These are phyloP conservation scores for Agrotis clavis DNA, from an alignment of 2,888 invertebrate species.

Conservation along the genomic window DNA sequence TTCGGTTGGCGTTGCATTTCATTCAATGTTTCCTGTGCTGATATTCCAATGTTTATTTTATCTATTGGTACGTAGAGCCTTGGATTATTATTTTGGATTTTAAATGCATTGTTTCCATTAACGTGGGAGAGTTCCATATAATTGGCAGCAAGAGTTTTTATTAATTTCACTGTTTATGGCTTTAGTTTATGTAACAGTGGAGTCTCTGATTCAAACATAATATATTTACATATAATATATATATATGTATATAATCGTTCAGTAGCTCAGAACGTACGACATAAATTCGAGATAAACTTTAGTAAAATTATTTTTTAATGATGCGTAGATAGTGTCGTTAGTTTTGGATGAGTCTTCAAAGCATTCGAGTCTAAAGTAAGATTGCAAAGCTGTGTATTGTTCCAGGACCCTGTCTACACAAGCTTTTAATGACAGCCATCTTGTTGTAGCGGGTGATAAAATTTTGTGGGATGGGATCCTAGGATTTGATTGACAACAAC, in stretches of 20 bases:
- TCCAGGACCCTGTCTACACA: constrained; percentile 8
- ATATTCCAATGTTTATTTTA: constrained; percentile 33
- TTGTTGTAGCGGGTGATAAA: constrained; percentile 10
- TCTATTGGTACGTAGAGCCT: constrained; percentile 26
- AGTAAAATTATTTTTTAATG: constrained; percentile 1
- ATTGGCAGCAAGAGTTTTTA: constrained; percentile 13
- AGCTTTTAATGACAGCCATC: constrained; percentile 15
- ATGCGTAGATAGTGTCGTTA: constrained; percentile 10
- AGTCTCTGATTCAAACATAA: constrained; percentile 16
- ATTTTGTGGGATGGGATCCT: constrained; percentile 13
- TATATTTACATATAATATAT: background rate
- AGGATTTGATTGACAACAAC: background rate
- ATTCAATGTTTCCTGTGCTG: constrained; percentile 26
- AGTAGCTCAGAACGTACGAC: constrained; percentile 10
- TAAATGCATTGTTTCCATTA: constrained; percentile 3
- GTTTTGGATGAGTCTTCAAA: constrained; percentile 13
- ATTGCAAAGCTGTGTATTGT: constrained; percentile 12
- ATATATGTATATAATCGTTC: background rate
- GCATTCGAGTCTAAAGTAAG: constrained; percentile 10
- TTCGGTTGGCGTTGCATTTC: constrained; percentile 26
- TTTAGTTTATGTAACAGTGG: constrained; percentile 10
- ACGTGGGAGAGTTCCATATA: background rate
- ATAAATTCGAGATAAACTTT: constrained; percentile 9
- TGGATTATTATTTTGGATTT: constrained; percentile 24
- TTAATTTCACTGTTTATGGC: constrained; percentile 7